Evolutionary conservation across 2,797 vertebrate genomes (phyloP), one percentile per base, ranked within the genome.

Genomic region (Knipowitschia caucasica): DNA sequence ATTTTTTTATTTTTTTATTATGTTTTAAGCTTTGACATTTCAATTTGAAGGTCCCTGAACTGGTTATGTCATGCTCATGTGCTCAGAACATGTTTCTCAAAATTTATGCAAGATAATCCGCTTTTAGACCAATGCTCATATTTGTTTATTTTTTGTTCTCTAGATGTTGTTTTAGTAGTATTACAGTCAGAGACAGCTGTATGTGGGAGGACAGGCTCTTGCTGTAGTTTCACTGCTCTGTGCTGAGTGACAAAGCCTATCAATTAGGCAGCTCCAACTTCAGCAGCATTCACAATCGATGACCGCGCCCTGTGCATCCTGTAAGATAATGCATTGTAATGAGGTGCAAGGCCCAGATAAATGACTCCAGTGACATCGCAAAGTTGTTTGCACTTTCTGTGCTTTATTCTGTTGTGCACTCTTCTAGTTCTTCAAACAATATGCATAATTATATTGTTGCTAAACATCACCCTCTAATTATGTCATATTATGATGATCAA

Each of bases 241-340:
- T 55, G 68, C 47, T 71, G 74, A 82, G 59, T 80, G 75, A 81
- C 83, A 84, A 75, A 62, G 64, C 58, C 65, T 62, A 65, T 78
- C 73, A 84, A 68, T 84, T 78, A 75, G 54, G 62, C 77, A 59
- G 76, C 71, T 55, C 53, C 38, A 59, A 69, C 77, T 73, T 71
- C 56, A 77, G 69, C 74, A 67, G 71, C 50, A 9, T 62, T 70
- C 46, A 42, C 66, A 60, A 87, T 86, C 67, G 75, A 89, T 85
- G 69, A 51, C 21, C 3, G 46, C 47, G 43, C 59, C 53, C 64
- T 27, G 64, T 17, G 23, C 45, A 40, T 72, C 62, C 62, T 74
- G 46, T 70, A 73, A 74, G 80, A 85, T 83, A 77, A 84, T 67
- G 57, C 71, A 71, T 80, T 6, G 27, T 78, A 80, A 84, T 73